Base-by-base conservation (phyloP, 2,797 vertebrate genomes). In the Gymnoscopelus microlampas region DNA sequence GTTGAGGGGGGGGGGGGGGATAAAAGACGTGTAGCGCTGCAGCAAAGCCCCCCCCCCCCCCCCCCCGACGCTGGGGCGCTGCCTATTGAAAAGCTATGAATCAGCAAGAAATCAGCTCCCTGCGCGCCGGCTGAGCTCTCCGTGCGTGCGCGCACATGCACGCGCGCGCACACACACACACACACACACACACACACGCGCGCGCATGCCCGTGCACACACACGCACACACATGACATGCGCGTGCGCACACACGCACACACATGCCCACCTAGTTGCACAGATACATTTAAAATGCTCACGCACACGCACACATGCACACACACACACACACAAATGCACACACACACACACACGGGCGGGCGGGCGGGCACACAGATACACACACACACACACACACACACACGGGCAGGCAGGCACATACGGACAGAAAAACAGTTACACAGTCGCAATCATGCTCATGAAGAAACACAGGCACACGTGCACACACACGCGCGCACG, bases 21-120 rank as follows among this genome's bases (percentile, higher is more conserved):
- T 32, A 32, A 29, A 29, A 68, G 66, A 5, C 66, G 63, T 59
- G 63, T 56, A 74, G 51, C 51, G 58, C 76, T 73, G 72, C 70
- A 70, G 79, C 74, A 63, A 70, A 49, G 70, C 72, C 73, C 32
- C 32, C 5, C 71, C 73, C 73, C 5, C 71, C 73, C 73, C 32
- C 72, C 73, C 32, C 32, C 70, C 66, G 48, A 48, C 70, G 63
- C 71, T 66, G 51, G 29, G 19, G 60, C 64, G 65, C 54, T 71
- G 77, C 63, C 76, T 71, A 55, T 79, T 74, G 32, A 78, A 78
- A 85, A 83, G 60, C 47, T 35, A 81, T 83, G 84, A 89, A 66
- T 87, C 86, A 86, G 86, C 85, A 88, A 19, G 66, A 89, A 82
- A 77, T 15, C 76, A 61, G 48, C 71, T 62, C 70, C 23, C 54